A percentile compares a stretch with the other conserved stretches of the same genome.
Evolutionary conservation across 2,888 invertebrate genomes (phyloP).

Genomic region (Agriopis marginaria): DNA sequence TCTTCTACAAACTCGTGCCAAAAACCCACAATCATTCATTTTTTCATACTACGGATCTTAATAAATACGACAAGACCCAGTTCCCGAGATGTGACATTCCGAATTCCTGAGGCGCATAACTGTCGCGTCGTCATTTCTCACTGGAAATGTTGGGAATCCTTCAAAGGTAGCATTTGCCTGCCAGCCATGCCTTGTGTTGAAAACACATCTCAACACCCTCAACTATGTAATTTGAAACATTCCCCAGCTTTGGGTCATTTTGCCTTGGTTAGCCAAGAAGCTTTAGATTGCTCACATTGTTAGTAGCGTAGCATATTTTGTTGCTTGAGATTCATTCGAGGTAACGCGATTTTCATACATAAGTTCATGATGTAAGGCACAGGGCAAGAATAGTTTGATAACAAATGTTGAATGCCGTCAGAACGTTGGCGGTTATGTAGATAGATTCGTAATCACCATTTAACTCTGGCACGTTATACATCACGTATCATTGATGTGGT

Average conservation of each 20-base stretch:
- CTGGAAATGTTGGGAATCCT: conserved; percentile 65
- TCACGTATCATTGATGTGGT: conserved; percentile 10
- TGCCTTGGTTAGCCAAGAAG: conserved; percentile 34
- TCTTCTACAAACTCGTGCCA: conserved; percentile 5
- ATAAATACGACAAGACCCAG: conserved; percentile 40
- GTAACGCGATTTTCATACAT: background rate
- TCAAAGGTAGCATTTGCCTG: conserved; percentile 52
- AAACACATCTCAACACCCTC: conserved; percentile 56
- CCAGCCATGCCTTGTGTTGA: conserved; percentile 24
- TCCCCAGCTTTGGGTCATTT: conserved; percentile 49
- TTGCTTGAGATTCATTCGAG: conserved; percentile 15
- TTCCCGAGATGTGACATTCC: conserved; percentile 41
- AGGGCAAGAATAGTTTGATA: background rate
- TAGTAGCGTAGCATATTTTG: conserved; percentile 22
- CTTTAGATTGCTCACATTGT: conserved; percentile 35
- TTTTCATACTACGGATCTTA: conserved; percentile 34
- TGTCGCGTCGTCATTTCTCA: conserved; percentile 44
- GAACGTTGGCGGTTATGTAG: background rate
- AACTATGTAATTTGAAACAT: conserved; percentile 56
- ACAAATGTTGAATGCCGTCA: background rate
- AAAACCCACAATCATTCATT: conserved; percentile 26
- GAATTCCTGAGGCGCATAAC: conserved; percentile 35
- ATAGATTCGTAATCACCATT: conserved; percentile 1
- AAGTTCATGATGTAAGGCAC: background rate
- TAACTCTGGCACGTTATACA: background rate